Percentiles rank a stretch among this genome's conserved stretches.
phyloP scores from a whole-genome alignment of 2,113 vertebrate genomes.

The Mus pahari region DNA sequence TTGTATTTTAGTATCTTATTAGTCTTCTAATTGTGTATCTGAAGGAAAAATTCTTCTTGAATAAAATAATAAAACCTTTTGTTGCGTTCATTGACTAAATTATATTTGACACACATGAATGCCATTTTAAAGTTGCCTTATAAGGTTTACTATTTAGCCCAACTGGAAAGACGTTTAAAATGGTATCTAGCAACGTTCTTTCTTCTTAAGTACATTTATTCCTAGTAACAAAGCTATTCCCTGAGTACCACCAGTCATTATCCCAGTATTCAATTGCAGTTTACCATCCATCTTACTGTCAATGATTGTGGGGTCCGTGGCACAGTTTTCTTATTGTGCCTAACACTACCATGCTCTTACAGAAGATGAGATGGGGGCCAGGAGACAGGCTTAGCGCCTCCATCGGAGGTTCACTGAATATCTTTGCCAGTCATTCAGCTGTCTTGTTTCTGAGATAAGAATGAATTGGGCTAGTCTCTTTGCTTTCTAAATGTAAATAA shows the following conservation, averaged over 20 bases:
- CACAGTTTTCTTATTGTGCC: not conserved
- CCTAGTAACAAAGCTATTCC: not conserved
- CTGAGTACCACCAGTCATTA: not conserved
- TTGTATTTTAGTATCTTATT: not conserved
- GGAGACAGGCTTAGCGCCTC: not conserved
- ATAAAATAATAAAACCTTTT: not conserved
- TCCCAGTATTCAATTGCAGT: not conserved
- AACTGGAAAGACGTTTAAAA: not conserved
- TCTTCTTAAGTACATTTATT: not conserved
- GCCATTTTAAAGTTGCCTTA: not conserved
- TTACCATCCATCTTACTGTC: not conserved
- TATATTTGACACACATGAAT: not conserved
- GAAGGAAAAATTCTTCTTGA: not conserved
- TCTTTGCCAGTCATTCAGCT: not conserved
- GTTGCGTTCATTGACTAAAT: conserved; percentile 1
- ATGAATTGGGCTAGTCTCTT: not conserved
- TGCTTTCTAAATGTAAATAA: not conserved
- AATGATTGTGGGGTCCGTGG: not conserved
- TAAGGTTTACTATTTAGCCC: not conserved
- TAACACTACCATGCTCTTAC: not conserved
- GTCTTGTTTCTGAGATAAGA: not conserved
- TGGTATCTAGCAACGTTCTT: not conserved
- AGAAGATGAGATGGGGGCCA: not conserved
- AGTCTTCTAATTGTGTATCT: not conserved
- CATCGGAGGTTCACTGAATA: not conserved